phyloP scores from a whole-genome alignment of 2,888 invertebrate species.

The Eristalinus sepulchralis region DNA sequence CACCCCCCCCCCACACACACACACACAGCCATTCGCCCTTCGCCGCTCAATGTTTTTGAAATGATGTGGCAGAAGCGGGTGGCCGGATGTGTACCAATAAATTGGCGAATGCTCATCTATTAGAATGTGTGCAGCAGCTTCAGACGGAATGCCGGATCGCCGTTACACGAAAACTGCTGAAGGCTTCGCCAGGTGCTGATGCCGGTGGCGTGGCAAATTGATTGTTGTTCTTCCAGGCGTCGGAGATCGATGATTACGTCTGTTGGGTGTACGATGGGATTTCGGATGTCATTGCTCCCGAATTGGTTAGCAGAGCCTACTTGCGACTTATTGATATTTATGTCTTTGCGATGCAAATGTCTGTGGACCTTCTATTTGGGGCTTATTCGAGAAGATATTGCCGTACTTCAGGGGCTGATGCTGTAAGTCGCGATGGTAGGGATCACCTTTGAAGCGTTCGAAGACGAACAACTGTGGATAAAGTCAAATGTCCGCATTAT shows the following conservation, averaged over 20 bases:
- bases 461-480: no score
- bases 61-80: not conserved
- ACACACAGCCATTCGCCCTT: not conserved
- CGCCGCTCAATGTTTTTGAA: not conserved
- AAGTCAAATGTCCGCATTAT: no score
- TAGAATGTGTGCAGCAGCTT: not conserved
- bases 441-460: no score
- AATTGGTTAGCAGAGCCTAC: not conserved
- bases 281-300: not conserved
- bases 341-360: no score
- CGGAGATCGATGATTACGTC: not conserved
- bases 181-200: conserved; percentile 7
- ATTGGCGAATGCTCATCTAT: not conserved
- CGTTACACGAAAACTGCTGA: conserved; percentile 15
- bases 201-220: conserved; percentile 45
- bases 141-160: conserved; percentile 46
- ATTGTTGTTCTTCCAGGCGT: conserved; percentile 13
- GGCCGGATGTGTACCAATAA: not conserved
- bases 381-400: no score
- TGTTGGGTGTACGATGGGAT: not conserved
- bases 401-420: no score
- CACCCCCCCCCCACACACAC: no score
- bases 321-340: not conserved
- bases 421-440: no score
- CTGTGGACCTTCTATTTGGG: no score